Base-by-base conservation (phyloP, 2,797 vertebrate species). In the Hemitrygon akajei region DNA sequence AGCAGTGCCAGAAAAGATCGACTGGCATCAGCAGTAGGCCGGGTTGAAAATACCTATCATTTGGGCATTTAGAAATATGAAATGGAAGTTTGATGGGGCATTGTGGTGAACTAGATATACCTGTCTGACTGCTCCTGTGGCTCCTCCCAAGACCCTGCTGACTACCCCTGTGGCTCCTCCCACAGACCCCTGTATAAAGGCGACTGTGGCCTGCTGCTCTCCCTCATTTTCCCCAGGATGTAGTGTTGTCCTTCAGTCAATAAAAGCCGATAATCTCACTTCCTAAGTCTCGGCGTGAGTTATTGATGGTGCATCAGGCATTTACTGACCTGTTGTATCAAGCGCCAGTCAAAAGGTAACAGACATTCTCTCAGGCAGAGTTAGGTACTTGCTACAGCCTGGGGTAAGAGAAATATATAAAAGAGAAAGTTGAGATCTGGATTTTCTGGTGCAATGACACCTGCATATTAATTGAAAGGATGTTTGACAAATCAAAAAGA, bases 391-490 rank as follows among this genome's bases (percentile, higher is more conserved):
- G 94, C 95, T 96, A 94, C 96, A 97, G 98, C 98, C 98, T 95
- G 96, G 96, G 98, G 98, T 98, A 97, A 97, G 96, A 97, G 96
- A 96, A 96, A 75, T 94, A 98, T 97, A 98, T 99, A 97, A 99
- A 98, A 99, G 98, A 95, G 94, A 94, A 94, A 95, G 96, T 97
- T 97, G 96, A 97, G 96, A 97, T 96, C 97, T 98, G 97, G 97
- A 97, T 98, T 98, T 97, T 97, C 98, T 97, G 97, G 71, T 95
- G 97, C 97, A 97, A 97, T 98, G 98, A 98, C 98, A 99, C 98
- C 98, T 98, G 98, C 98, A 99, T 98, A 99, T 98, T 98, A 98
- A 98, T 98, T 98, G 97, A 97, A 98, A 98, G 97, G 98, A 98
- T 96, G 98, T 98, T 98, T 97, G 97, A 98, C 98, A 98, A 98